Evolutionary conservation across 37 sponge, comb jelly and placozoan genomes (phyloP).

Genomic region (Agelas oroides): DNA sequence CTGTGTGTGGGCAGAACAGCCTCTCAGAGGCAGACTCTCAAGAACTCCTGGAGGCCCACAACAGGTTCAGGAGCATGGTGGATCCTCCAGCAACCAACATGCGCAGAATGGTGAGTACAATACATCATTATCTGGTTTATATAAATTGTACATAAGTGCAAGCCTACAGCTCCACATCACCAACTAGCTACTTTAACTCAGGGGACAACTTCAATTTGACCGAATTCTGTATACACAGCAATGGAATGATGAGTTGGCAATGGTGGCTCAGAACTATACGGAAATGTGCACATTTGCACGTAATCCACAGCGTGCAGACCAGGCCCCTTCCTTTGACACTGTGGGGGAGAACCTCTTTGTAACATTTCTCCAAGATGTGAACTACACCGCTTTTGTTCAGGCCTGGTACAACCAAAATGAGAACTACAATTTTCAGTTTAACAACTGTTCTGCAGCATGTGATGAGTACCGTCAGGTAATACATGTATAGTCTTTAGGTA

Average conservation of each 20-base stretch:
- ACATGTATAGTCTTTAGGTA: neutral
- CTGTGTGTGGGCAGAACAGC: neutral
- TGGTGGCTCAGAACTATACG: constrained; percentile 42
- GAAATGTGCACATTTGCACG: constrained; percentile 19
- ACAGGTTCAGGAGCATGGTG: constrained; percentile 42
- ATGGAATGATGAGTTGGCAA: constrained; percentile 60
- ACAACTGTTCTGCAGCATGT: constrained; percentile 23
- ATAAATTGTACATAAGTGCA: neutral
- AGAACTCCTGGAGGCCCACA: constrained; percentile 49
- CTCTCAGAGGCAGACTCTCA: constrained; percentile 20
- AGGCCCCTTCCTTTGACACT: constrained; percentile 22
- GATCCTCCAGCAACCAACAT: constrained; percentile 71
- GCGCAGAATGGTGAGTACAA: constrained; percentile 51
- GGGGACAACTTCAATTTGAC: too few relatives aligned
- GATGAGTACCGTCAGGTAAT: constrained; percentile 27
- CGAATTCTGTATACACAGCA: too few relatives aligned
- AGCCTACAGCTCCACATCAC: too few relatives aligned
- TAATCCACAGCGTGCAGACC: constrained; percentile 33
- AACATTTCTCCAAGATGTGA: neutral
- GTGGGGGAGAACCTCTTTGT: constrained; percentile 54
- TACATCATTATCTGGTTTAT: too few relatives aligned
- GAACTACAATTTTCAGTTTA: constrained; percentile 20
- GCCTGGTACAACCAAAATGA: neutral
- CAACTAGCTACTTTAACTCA: too few relatives aligned
- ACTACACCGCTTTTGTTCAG: neutral